Base-by-base conservation (phyloP, 37 sponge, comb jelly and placozoan genomes). In the Bolinopsis microptera region DNA sequence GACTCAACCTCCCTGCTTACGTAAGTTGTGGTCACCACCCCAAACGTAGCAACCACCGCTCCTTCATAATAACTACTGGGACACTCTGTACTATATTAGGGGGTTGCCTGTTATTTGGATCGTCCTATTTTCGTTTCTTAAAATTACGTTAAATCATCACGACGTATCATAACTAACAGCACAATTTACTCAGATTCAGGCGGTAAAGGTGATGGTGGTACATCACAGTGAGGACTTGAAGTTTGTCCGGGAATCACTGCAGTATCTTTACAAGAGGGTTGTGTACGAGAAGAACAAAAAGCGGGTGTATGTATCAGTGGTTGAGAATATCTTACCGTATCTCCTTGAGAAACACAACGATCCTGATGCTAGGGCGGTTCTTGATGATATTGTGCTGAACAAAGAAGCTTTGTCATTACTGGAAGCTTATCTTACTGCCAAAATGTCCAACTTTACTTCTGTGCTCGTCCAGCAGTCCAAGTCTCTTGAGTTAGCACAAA, bases 361-460 rank as follows among this genome's bases (percentile, higher is more conserved):
- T 13, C 9, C 9, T 32, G 80, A 32, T 33, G 37, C 33, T 0
- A 77, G 32, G 36, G 35, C 22, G 1, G 18, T 77, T 0, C 32
- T 77, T 77, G 80, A 77, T 77, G 80, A 77, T 18, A 35, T 77
- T 32, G 32, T 77, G 21, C 27, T 77, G 5, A 33, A 3, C 1
- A 77, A 34, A 77, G 80, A 77, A 34, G 80, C 80, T 35, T 32
- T 77, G 37, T 33, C 33, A 16, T 32, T 77, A 18, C 33, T 77
- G 35, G 80, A 77, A 34, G 80, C 80, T 16, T 32, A 33, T 9
- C 35, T 77, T 0, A 32, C 32, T 18, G 80, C 37, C 1, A 77
- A 77, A 16, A 77, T 77, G 80, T 35, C 35, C 36, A 77, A 77
- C 35, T 77, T 34, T 35, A 77, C 80, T 77, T 21, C 28, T 28